These are phyloP conservation scores for Hafferia zeledoni DNA, from an alignment of 2,797 vertebrate species.

Conservation along the genomic window DNA sequence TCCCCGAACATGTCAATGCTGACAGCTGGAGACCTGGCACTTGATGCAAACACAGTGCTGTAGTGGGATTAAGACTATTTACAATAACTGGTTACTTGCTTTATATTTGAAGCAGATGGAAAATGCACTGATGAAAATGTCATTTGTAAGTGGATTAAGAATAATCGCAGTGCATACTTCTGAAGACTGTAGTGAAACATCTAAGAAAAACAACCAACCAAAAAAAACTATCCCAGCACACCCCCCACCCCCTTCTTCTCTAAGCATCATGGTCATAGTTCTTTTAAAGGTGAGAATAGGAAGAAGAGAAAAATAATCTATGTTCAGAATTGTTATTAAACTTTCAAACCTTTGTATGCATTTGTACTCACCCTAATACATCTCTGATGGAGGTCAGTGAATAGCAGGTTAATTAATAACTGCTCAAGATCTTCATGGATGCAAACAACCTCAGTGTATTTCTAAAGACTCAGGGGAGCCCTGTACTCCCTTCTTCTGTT, in stretches of 20 bases:
- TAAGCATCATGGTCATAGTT: no score
- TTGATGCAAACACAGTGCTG: slow-evolving; percentile 19
- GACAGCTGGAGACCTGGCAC: slow-evolving; percentile 1
- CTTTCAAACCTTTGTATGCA: background rate
- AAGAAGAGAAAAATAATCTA: background rate
- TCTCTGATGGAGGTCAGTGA: background rate
- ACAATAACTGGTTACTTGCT: background rate
- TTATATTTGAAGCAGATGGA: slow-evolving; percentile 17
- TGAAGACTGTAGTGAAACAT: background rate
- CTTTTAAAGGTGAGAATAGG: background rate
- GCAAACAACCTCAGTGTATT: background rate
- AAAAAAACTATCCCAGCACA: fast-evolving
- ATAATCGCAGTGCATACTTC: background rate
- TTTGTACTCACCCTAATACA: background rate
- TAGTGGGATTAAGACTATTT: slow-evolving; percentile 38
- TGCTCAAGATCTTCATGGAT: background rate
- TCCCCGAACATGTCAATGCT: background rate
- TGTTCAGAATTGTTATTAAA: background rate
- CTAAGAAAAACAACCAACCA: background rate
- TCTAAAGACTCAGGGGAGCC: background rate
- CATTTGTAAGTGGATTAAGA: background rate
- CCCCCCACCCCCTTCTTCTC: background rate
- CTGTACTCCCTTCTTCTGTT: background rate
- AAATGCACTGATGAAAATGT: background rate
- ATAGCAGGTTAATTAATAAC: background rate